phyloP scores from a whole-genome alignment of 2,113 vertebrate species.

The Plotosus lineatus region DNA sequence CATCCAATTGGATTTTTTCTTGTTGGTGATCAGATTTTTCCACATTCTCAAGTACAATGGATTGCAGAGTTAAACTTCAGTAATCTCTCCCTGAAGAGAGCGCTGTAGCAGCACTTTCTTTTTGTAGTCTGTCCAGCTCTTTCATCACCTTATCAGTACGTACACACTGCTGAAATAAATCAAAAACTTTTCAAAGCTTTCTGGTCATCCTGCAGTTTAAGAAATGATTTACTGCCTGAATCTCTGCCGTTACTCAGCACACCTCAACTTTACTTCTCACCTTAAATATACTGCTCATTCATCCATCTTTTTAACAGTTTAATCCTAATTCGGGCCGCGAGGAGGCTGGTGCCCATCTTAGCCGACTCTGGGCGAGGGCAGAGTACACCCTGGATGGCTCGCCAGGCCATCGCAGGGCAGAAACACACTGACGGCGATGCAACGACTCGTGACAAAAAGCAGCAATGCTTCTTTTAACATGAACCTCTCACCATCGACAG shows the following conservation, averaged over 20 bases:
- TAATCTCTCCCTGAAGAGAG: not conserved
- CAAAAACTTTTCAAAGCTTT: not conserved
- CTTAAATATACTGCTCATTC: no score
- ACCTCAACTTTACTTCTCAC: no score
- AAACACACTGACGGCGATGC: no score
- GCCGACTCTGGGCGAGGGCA: no score
- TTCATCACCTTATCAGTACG: not conserved
- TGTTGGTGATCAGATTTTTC: not conserved
- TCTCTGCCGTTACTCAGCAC: not conserved
- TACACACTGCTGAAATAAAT: not conserved
- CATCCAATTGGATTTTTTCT: not conserved
- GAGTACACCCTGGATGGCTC: no score
- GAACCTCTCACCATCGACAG: no score
- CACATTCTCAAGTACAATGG: not conserved
- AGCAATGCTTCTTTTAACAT: no score
- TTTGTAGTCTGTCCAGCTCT: not conserved
- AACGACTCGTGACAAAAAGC: no score
- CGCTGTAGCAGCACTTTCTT: not conserved
- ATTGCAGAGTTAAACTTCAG: not conserved
- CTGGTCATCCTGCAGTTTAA: not conserved
- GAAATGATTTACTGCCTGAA: not conserved
- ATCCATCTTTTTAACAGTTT: no score
- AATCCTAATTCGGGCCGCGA: no score
- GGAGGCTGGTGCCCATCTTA: no score
- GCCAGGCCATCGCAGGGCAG: no score